Percentiles rank a stretch among this genome's conserved stretches.
phyloP scores from a whole-genome alignment of 2,888 invertebrate species.

The Campoletis raptor region DNA sequence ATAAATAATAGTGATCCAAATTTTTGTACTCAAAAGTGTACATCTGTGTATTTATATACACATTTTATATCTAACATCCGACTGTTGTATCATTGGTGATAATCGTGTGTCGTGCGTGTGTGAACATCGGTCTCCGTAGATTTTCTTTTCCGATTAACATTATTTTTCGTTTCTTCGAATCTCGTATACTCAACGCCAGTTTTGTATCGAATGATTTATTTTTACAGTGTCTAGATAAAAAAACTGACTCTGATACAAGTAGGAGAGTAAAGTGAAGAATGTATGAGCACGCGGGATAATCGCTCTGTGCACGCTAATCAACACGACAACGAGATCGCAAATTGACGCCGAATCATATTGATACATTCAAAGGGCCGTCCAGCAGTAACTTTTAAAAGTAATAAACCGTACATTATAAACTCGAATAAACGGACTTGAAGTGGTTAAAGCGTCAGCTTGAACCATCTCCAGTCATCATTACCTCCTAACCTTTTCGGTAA shows the following conservation, averaged over 20 bases:
- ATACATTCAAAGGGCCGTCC: neutral
- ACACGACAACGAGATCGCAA: neutral
- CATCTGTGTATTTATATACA: constrained; percentile 22
- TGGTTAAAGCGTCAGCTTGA: neutral
- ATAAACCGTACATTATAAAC: neutral
- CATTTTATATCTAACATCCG: constrained; percentile 21
- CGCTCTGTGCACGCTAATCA: neutral
- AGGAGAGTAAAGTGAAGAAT: neutral
- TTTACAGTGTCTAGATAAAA: neutral
- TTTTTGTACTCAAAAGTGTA: constrained; percentile 11
- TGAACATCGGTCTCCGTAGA: constrained; percentile 10
- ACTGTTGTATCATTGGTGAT: constrained; percentile 37
- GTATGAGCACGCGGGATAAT: neutral
- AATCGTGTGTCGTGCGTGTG: constrained; percentile 13
- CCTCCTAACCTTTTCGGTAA: constrained; percentile 26
- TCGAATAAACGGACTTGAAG: constrained; percentile 4
- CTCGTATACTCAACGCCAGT: too few species aligned
- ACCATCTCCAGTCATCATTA: neutral
- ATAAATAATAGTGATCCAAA: constrained; percentile 23
- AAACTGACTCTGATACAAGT: neutral
- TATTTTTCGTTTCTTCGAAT: neutral
- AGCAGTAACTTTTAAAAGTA: constrained; percentile 13
- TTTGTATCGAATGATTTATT: neutral
- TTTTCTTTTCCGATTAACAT: neutral
- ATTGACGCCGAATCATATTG: neutral